Conservation (phyloP, 2,113 vertebrate species). For the Scatophagus argus region DNA sequence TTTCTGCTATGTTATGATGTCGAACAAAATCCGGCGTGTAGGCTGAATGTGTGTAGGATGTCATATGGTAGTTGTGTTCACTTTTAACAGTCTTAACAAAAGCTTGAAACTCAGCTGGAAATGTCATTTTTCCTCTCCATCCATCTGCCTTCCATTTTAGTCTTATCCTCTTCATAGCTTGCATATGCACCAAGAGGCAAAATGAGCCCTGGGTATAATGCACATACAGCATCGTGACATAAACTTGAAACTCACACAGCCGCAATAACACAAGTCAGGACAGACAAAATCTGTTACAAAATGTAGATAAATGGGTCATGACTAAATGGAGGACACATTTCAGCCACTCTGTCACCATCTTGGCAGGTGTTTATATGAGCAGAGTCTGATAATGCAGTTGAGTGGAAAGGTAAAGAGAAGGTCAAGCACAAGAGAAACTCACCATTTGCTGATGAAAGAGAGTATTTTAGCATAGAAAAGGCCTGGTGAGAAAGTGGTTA, state of each 20-base stretch:
- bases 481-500: constrained; percentile 33
- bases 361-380: constrained; percentile 59
- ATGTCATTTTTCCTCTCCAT: constrained; percentile 25
- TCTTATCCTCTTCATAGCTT: constrained; percentile 5
- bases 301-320: not conserved
- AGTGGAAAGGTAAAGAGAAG: constrained; percentile 31
- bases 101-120: constrained; percentile 42
- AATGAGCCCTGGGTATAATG: constrained; percentile 6
- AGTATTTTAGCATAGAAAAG: constrained; percentile 42
- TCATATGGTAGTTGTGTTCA: constrained; percentile 17
- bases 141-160: constrained; percentile 6
- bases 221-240: constrained; percentile 2
- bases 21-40: constrained; percentile 28
- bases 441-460: constrained; percentile 49
- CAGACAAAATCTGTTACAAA: not conserved
- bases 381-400: constrained; percentile 44
- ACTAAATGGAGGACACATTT: constrained; percentile 19
- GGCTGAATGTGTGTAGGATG: constrained; percentile 26
- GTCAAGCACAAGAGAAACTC: constrained; percentile 53
- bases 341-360: constrained; percentile 21
- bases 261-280: not conserved
- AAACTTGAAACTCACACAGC: not conserved
- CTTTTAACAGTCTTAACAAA: constrained; percentile 49
- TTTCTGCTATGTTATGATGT: not conserved
- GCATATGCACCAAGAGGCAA: constrained; percentile 20